Evolutionary conservation across 1,140 invertebrate species (phyloP), one percentile per base, ranked within the genome.

Genomic region (Brachionus plicatilis): DNA sequence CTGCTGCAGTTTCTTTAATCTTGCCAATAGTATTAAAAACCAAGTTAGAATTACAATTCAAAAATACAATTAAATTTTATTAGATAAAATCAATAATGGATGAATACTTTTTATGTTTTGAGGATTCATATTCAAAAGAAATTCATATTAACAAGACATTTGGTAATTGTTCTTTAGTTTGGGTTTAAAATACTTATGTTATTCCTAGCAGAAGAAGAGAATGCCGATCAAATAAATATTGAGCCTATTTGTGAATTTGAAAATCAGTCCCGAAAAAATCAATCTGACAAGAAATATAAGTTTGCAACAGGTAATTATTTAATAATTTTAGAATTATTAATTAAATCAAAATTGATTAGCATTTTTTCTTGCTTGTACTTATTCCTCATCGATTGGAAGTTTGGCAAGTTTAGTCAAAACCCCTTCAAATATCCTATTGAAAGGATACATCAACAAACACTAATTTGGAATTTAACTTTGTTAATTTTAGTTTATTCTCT

Each of bases 351-450:
- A 29, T 29, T 29, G 27, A 33, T 9, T n/a, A 75, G 80, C 37
- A 11, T 83, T 84, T 37, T 43, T 72, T 50, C 86, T 95, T 78
- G 92, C 92, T 4, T 92, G 94, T 17, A 94, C 94, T 3, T 95
- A 94, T 87, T 92, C 94, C 0, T 92, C 94, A 2, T 91, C 90
- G 65, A 88, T 95, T 37, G 94, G 94, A 8, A 95, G 94, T 12
- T 93, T 93, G 50, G 93, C 94, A 0, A 94, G 94, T 0, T 88
- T 96, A 2, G 94, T 94, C 7, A 94, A 94, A 2, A 94, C 94
- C 0, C 93, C 93, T 6, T 94, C 94, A 17, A 76, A 76, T 20
- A 27, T 80, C 17, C 12, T 80, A 24, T 24, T 80, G 2, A 80
- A 80, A 56, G 47, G 20, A 14, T 65, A 60, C 33, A 80, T 80